Percentiles rank a stretch among this genome's conserved stretches.
Conservation (phyloP, 2,888 invertebrate species). For the Ectropis crepuscularia region DNA sequence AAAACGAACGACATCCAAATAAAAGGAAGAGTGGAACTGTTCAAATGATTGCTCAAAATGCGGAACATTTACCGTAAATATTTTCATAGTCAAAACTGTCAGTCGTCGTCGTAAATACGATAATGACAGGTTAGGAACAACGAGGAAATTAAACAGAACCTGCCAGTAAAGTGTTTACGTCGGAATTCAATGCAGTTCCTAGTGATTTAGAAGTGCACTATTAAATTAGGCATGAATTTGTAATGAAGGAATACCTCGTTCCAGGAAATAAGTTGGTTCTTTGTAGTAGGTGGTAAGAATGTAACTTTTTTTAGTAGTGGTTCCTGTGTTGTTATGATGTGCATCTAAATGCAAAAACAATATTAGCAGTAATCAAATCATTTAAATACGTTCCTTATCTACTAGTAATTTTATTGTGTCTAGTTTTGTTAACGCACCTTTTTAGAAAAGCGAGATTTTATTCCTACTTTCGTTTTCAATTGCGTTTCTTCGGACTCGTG, state of each 20-base stretch:
- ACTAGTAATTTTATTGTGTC: background rate
- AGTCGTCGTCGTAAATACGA: conserved; percentile 20
- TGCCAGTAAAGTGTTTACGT: conserved; percentile 19
- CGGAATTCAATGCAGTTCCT: conserved; percentile 26
- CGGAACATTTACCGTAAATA: conserved; percentile 54
- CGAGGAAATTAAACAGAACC: conserved; percentile 27
- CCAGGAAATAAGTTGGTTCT: background rate
- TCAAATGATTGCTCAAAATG: conserved; percentile 52
- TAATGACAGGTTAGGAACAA: conserved; percentile 30
- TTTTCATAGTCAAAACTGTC: conserved; percentile 45
- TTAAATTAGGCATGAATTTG: conserved; percentile 1
- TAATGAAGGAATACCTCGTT: background rate
- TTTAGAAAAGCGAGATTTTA: conserved; percentile 21
- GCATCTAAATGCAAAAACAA: background rate
- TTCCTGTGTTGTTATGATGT: too few species aligned
- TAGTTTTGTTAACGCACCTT: conserved; percentile 9
- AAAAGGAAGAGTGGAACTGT: conserved; percentile 52
- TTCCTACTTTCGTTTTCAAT: conserved; percentile 54
- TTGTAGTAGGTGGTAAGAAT: background rate
- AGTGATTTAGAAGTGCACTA: conserved; percentile 6
- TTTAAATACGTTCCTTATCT: background rate
- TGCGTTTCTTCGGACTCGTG: conserved; percentile 53
- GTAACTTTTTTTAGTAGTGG: too few species aligned
- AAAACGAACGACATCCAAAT: conserved; percentile 46
- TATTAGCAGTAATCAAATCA: background rate